These are phyloP conservation scores for Diarsia mendica DNA, from an alignment of 2,888 invertebrate genomes.

Conservation along the genomic window DNA sequence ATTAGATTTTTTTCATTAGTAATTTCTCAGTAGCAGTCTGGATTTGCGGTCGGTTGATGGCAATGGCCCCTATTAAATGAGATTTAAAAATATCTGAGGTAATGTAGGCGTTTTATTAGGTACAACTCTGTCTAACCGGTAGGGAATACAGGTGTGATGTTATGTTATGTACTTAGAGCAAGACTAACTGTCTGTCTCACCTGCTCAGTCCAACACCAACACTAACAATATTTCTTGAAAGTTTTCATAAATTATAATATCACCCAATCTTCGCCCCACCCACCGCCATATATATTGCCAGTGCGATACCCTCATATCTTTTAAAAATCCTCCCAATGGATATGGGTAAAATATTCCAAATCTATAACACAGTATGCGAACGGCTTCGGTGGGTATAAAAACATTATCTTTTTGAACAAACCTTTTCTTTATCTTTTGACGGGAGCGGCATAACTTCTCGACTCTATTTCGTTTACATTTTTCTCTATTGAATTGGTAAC, in stretches of 20 bases:
- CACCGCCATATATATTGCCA: conserved; percentile 20
- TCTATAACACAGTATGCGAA: conserved; percentile 57
- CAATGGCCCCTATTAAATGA: background rate
- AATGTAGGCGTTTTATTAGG: background rate
- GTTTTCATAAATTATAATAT: conserved; percentile 17
- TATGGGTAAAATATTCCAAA: conserved; percentile 63
- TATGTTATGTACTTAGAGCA: no score
- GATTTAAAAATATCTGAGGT: background rate
- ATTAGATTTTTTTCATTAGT: background rate
- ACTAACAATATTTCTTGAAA: background rate
- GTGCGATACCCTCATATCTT: conserved; percentile 30
- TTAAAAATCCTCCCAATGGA: conserved; percentile 47
- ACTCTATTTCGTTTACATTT: conserved; percentile 71
- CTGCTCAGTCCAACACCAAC: no score
- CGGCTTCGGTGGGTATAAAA: conserved; percentile 49
- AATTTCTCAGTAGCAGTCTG: background rate
- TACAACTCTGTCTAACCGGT: no score
- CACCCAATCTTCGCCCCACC: conserved; percentile 5
- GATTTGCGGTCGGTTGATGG: background rate
- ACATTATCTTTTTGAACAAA: conserved; percentile 67
- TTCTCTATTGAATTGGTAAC: conserved; percentile 68
- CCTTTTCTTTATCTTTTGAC: conserved; percentile 66
- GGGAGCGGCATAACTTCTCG: conserved; percentile 61
- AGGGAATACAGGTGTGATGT: no score
- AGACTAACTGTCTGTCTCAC: no score